Evolutionary conservation across 2,113 vertebrate species (phyloP).

Genomic region (Heloderma charlesbogerti): DNA sequence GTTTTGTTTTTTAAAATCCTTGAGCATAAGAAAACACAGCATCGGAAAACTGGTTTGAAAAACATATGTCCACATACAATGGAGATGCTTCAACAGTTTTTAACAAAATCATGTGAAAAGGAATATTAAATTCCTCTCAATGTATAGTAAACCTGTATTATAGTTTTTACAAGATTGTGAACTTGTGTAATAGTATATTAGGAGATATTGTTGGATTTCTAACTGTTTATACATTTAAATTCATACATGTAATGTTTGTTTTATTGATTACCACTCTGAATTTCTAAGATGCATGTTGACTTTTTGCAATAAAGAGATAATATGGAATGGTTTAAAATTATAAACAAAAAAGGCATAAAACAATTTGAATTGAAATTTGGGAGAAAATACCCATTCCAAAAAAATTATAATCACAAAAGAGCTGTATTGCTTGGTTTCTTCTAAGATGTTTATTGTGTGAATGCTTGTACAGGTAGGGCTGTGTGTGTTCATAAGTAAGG

Average conservation of each 20-base stretch:
- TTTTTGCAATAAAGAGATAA: conserved; percentile 96
- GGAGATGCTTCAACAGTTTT: conserved; percentile 47
- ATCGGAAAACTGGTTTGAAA: conserved; percentile 43
- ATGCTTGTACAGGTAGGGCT: conserved; percentile 15
- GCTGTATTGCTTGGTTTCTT: conserved; percentile 79
- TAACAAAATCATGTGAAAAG: conserved; percentile 83
- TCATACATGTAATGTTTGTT: conserved; percentile 99
- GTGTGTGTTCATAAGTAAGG: not conserved
- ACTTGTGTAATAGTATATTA: conserved; percentile 90
- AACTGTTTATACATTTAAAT: conserved; percentile 99
- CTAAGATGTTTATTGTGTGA: conserved; percentile 39
- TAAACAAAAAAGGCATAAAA: conserved; percentile 69
- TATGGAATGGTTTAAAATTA: conserved; percentile 88
- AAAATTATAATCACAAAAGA: conserved; percentile 82
- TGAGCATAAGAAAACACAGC: conserved; percentile 26
- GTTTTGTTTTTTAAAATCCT: conserved; percentile 28
- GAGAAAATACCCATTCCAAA: conserved; percentile 87
- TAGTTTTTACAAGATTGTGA: conserved; percentile 91
- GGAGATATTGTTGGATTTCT: conserved; percentile 96
- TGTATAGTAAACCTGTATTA: conserved; percentile 89
- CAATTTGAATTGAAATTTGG: conserved; percentile 73
- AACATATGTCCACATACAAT: conserved; percentile 36
- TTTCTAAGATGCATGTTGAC: conserved; percentile 99
- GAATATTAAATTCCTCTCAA: conserved; percentile 76
- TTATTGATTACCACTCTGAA: conserved; percentile 95